Base-by-base conservation (phyloP, 2,888 invertebrate genomes). In the Ctenicera cuprea region DNA sequence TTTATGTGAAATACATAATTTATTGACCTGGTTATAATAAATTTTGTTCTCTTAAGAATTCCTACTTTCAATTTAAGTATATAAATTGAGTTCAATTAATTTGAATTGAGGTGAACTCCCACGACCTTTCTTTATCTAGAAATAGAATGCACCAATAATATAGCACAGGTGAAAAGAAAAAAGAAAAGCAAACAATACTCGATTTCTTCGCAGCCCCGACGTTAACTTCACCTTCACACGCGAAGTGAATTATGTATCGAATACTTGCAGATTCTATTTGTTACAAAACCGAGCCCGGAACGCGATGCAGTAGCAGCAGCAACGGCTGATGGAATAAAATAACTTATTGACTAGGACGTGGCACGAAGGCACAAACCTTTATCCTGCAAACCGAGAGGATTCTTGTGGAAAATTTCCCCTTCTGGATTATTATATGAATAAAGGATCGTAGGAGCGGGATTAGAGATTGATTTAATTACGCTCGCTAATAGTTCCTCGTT, bases 201-300 rank as follows among this genome's bases (percentile, higher is more conserved):
- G 18, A 33, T 59, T 59, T 59, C 38, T 59, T 30, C 38, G 59
- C 11, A 38, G 30, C 12, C 20, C 30, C 59, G 18, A 59, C 59
- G 33, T 16, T 59, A 59, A 59, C 38, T 59, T 59, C 59, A 38
- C 59, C 20, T 59, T 22, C 18, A 37, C 59, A 59, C 59, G 59
- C 59, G 59, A 59, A 20, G 59, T 59, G 59, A 59, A 64, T 48
- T 48, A 48, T 64, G 48, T 48, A 48, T 64, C 48, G 48, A 64
- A 64, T 64, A 12, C 48, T 48, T 64, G 64, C 48, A 45, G 48
- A 64, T 64, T 45, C 48, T 64, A 62, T 62, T 59, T 38, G 59
- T 59, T 59, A 38, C 11, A 59, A 37, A 57, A 57, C 30, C 54
- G 7, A 33, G 20, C 26, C 54, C 18, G 54, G 30, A 50, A 50